Conservation (phyloP, 2,888 invertebrate genomes). For the Drosophila acutilabella region DNA sequence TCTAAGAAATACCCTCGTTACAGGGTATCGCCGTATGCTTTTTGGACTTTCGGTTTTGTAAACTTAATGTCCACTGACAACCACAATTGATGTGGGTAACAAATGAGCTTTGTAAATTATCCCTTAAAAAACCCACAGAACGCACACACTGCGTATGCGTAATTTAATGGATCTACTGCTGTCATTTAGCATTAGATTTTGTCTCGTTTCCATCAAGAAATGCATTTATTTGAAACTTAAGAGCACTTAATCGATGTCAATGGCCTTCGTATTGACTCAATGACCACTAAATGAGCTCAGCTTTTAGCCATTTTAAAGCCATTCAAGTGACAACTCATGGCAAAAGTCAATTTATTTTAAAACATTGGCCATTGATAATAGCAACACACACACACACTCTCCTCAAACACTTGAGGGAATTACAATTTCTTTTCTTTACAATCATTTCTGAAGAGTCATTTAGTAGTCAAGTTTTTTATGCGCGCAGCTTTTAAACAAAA, state of each 20-base stretch:
- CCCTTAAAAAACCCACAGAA: neutral
- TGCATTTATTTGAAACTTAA: slow-evolving; percentile 28
- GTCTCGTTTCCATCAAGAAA: slow-evolving; percentile 8
- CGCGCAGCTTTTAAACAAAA: slow-evolving; percentile 1
- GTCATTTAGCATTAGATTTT: slow-evolving; percentile 13
- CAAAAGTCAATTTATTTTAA: slow-evolving; percentile 41
- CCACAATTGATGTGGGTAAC: slow-evolving; percentile 38
- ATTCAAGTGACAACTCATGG: slow-evolving; percentile 47
- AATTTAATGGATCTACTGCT: slow-evolving; percentile 30
- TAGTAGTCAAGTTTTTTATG: slow-evolving; percentile 23
- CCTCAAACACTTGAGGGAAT: slow-evolving; percentile 35
- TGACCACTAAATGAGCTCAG: slow-evolving; percentile 6
- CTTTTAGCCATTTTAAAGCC: slow-evolving; percentile 27
- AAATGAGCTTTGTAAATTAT: slow-evolving; percentile 25
- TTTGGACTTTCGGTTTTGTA: neutral
- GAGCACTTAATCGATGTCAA: slow-evolving; percentile 20
- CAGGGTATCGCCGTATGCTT: neutral
- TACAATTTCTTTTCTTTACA: slow-evolving; percentile 5
- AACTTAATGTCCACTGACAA: slow-evolving; percentile 44
- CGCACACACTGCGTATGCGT: slow-evolving; percentile 43
- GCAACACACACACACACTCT: neutral
- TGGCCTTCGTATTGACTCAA: slow-evolving; percentile 13
- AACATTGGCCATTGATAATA: slow-evolving; percentile 17
- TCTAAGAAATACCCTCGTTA: neutral
- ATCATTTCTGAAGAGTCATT: slow-evolving; percentile 36